These are phyloP conservation scores for Condylostylus longicornis DNA, from an alignment of 1,140 invertebrate genomes.

Conservation along the genomic window DNA sequence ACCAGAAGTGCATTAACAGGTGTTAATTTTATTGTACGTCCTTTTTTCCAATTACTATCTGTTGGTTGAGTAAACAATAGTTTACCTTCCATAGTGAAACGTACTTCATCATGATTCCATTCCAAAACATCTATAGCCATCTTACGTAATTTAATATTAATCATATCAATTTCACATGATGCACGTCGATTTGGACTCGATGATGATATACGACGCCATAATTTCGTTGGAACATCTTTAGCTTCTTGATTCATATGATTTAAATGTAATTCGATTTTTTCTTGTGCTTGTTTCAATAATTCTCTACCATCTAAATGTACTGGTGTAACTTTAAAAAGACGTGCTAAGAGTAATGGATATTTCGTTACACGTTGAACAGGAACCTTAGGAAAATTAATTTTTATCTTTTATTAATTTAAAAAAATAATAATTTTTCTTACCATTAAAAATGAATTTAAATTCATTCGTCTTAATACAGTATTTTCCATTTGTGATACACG, in stretches of 20 bases:
- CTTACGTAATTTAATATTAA: slow-evolving; percentile 75
- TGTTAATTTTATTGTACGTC: slow-evolving; percentile 71
- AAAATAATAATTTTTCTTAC: slow-evolving; percentile 35
- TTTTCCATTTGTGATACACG: slow-evolving; percentile 95
- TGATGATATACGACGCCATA: slow-evolving; percentile 78
- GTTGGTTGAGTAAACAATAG: slow-evolving; percentile 72
- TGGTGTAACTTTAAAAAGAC: slow-evolving; percentile 83
- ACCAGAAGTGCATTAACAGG: slow-evolving; percentile 76
- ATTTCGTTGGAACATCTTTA: slow-evolving; percentile 74
- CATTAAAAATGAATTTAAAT: slow-evolving; percentile 93
- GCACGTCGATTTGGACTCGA: slow-evolving; percentile 51
- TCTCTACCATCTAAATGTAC: slow-evolving; percentile 59
- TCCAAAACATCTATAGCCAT: slow-evolving; percentile 84
- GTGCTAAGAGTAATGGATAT: slow-evolving; percentile 79
- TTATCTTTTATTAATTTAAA: neutral
- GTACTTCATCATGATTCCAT: slow-evolving; percentile 81
- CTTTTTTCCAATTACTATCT: slow-evolving; percentile 78
- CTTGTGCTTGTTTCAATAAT: slow-evolving; percentile 66
- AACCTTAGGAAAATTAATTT: slow-evolving; percentile 38
- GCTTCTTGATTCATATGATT: slow-evolving; percentile 91
- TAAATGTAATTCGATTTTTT: slow-evolving; percentile 82
- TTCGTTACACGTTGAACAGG: slow-evolving; percentile 82
- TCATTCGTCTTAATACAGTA: slow-evolving; percentile 80
- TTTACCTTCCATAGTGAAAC: slow-evolving; percentile 73
- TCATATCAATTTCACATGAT: slow-evolving; percentile 64